These are phyloP conservation scores for Gymnocypris eckloni DNA, from an alignment of 2,797 vertebrate genomes.

Conservation along the genomic window DNA sequence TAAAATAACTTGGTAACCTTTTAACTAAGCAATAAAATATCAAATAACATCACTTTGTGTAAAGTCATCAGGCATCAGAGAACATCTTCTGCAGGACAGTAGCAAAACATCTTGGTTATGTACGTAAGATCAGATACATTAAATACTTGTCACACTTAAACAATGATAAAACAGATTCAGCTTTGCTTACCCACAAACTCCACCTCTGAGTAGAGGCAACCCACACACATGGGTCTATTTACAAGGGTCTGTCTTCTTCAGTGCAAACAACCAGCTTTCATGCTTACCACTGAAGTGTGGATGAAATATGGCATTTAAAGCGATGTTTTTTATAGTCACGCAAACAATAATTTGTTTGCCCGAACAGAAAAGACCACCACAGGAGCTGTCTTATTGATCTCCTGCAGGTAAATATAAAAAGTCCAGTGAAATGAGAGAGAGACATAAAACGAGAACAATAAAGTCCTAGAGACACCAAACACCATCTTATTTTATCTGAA, in stretches of 20 bases:
- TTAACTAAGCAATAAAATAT: background rate
- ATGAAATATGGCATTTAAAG: slow-evolving; percentile 31
- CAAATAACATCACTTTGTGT: background rate
- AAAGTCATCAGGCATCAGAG: background rate
- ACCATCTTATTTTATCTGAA: background rate
- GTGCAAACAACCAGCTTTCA: slow-evolving; percentile 1
- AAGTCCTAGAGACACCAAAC: background rate
- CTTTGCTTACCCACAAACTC: background rate
- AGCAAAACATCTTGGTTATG: background rate
- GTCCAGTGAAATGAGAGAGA: slow-evolving; percentile 3
- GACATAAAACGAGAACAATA: background rate
- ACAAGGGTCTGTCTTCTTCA: slow-evolving; percentile 4
- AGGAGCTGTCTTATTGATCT: background rate
- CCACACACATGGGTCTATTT: background rate
- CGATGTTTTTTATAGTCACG: slow-evolving; percentile 19
- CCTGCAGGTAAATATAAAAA: slow-evolving; percentile 1
- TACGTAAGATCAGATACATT: background rate
- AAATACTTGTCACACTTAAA: background rate
- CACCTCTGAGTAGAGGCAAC: background rate
- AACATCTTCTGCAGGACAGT: background rate
- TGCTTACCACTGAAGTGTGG: background rate
- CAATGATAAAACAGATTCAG: background rate
- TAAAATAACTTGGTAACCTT: background rate
- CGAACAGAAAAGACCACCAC: background rate
- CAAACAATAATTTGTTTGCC: slow-evolving; percentile 13